phyloP scores from a whole-genome alignment of 1,140 invertebrate species.

The Eurosta solidaginis region DNA sequence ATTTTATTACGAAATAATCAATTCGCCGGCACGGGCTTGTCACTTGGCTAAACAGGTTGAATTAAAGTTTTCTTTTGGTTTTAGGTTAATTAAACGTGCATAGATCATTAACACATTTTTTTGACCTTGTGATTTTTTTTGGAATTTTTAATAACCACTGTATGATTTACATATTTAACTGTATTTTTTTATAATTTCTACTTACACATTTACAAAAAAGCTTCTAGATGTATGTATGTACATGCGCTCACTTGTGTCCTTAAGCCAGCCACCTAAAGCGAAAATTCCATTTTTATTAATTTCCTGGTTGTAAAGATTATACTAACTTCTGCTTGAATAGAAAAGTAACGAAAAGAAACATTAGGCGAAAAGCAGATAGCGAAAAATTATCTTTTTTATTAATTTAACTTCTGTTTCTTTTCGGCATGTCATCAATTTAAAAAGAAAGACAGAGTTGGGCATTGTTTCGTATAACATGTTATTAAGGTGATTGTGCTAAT shows the following conservation, averaged over 20 bases:
- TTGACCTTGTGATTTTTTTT: conserved; percentile 1
- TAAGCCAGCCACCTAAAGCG: not conserved
- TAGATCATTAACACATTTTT: not conserved
- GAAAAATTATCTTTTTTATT: no score
- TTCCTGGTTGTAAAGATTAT: not conserved
- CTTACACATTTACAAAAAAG: no score
- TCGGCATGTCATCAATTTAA: no score
- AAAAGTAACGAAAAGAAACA: no score
- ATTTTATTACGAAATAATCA: conserved; percentile 99
- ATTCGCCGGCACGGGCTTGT: conserved; percentile 94
- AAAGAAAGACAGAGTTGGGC: no score
- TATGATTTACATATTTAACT: not conserved
- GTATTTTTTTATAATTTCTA: not conserved
- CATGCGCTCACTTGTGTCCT: not conserved
- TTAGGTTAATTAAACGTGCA: conserved; percentile 11
- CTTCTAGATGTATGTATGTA: conserved; percentile 21
- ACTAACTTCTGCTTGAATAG: no score
- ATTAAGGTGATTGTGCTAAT: no score
- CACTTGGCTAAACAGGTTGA: conserved; percentile 95
- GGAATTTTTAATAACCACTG: not conserved
- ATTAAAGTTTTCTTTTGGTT: not conserved
- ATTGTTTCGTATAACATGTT: no score
- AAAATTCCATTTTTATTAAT: not conserved
- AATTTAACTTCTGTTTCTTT: no score
- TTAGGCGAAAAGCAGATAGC: no score